A percentile compares a stretch with the other conserved stretches of the same genome.
Conservation (phyloP, 2,888 invertebrate genomes). For the Apamea sordens region DNA sequence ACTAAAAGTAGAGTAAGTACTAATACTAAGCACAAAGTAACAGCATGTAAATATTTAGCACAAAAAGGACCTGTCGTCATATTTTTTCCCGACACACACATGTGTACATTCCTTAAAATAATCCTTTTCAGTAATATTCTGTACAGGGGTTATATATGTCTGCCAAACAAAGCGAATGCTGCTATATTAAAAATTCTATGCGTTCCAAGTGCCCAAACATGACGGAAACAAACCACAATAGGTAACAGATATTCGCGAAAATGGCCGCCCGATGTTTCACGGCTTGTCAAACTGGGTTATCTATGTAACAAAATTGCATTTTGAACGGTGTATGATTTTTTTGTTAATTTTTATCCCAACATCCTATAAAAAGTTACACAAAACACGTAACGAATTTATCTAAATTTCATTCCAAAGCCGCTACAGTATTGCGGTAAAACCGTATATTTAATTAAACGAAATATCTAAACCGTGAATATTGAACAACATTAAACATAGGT, state of each 20-base stretch:
- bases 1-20: not conserved
- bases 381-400: conserved; percentile 26
- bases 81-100: not conserved
- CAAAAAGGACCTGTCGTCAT: not conserved
- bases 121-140: conserved; percentile 18
- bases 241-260: conserved; percentile 50
- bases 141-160: not conserved
- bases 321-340: conserved; percentile 8
- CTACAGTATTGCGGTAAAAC: not conserved
- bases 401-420: conserved; percentile 23
- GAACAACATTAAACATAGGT: conserved; percentile 46
- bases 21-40: not conserved
- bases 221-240: conserved; percentile 47
- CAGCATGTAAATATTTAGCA: not conserved
- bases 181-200: conserved; percentile 48
- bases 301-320: conserved; percentile 47
- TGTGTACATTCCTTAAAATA: conserved; percentile 11
- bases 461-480: conserved; percentile 2
- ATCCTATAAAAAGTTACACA: conserved; percentile 18
- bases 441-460: conserved; percentile 5
- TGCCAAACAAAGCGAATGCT: conserved; percentile 21
- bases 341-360: conserved; percentile 32
- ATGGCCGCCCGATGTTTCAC: conserved; percentile 35
- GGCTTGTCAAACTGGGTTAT: conserved; percentile 47
- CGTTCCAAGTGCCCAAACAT: conserved; percentile 43